Base-by-base conservation (phyloP, 2,113 vertebrate genomes). In the Lycaon pictus region DNA sequence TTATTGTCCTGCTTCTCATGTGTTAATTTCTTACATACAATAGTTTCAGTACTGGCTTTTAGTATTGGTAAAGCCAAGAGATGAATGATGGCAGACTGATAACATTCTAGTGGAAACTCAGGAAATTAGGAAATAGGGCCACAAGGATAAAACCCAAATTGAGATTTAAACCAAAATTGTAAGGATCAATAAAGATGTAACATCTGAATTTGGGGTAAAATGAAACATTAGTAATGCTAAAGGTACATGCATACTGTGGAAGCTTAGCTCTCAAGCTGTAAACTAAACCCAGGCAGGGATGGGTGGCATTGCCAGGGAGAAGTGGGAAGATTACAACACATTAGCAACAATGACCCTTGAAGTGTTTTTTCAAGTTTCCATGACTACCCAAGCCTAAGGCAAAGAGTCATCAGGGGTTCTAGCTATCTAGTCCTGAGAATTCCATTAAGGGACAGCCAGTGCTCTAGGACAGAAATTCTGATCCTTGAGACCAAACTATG, bases 181-280 rank as follows among this genome's bases (percentile, higher is more conserved):
- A 58, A 11, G 5, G 25, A 81, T 43, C 32, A 32, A 63, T 48
- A 48, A 48, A 65, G 3, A 63, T 19, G 0, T 7, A 9, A 3
- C n/a, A 6, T 25, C 29, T 74, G 11, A 83, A 76, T 74, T 48
- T 19, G 25, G 2, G 20, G 17, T 37, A 48, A 77, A 71, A 32
- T 1, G 12, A 71, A 90, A 89, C 3, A 32, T 11, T 88, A 32
- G 25, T 19, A n/a, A 20, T 23, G 19, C 6, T 65, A 62, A 79
- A 17, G 0, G 4, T 51, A 11, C 15, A 6, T 1, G 10, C 2
- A 51, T 3, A 58, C 19, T 2, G 2, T 53, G 19, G 12, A 11
- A 62, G 7, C 10, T 17, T 51, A 35, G 19, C 19, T 27, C 15
- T 69, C 27, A 37, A 55, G 55, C 27, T 7, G 51, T 69, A 56